Percentiles rank a stretch among this genome's conserved stretches.
These are phyloP conservation scores for Tragelaphus strepsiceros DNA, from an alignment of 2,113 vertebrate genomes.

Conservation along the genomic window DNA sequence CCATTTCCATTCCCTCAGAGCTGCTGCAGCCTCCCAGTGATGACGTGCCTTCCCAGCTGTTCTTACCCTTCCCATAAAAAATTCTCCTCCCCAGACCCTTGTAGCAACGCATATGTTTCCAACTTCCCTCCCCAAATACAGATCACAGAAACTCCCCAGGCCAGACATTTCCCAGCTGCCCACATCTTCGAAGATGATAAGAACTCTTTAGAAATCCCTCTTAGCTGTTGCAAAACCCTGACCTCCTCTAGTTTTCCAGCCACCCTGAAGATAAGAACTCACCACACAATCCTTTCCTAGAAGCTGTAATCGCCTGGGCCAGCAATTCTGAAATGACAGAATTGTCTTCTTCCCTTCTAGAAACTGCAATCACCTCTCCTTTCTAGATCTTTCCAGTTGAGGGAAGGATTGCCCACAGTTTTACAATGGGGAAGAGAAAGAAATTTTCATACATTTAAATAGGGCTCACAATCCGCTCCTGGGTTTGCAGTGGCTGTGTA, in stretches of 20 bases:
- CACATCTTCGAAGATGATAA: constrained; percentile 27
- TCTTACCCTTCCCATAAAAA: neutral
- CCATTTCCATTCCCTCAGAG: neutral
- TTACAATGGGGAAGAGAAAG: neutral
- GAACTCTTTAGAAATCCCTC: constrained; percentile 44
- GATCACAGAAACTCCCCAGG: constrained; percentile 12
- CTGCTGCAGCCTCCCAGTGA: neutral
- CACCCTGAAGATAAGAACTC: constrained; percentile 33
- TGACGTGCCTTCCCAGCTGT: neutral
- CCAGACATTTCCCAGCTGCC: constrained; percentile 13
- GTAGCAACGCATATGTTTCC: neutral
- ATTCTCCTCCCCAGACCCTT: constrained; percentile 19
- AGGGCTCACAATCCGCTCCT: neutral
- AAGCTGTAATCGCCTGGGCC: neutral
- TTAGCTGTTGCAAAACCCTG: constrained; percentile 36
- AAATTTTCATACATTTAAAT: neutral
- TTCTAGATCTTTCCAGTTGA: neutral
- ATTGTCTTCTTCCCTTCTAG: neutral
- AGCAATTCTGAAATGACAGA: neutral
- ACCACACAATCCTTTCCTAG: neutral
- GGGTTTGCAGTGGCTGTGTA: neutral
- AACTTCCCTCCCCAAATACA: neutral
- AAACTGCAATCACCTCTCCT: neutral
- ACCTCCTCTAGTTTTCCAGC: constrained; percentile 6
- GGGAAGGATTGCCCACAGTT: neutral